Evolutionary conservation across 2,888 invertebrate species (phyloP), one percentile per base, ranked within the genome.

Genomic region (Strigamia maritima): DNA sequence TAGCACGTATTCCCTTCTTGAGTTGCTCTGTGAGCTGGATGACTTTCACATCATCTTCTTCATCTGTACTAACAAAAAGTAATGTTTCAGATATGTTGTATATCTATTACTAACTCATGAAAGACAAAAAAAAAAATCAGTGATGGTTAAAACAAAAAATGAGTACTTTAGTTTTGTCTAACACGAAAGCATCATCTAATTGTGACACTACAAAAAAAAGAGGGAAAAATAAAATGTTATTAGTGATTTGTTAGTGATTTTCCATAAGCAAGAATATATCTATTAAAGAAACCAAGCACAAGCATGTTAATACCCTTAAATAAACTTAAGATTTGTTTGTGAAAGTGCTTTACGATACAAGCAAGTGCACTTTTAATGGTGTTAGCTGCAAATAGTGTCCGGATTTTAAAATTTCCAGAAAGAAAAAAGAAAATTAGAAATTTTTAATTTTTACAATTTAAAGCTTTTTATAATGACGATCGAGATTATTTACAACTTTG

Each of bases 1-100:
- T 92, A 83, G 94, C 93, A 85, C 97, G 89, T 86, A 97, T 95
- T 83, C 94, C 95, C 82, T 92, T 92, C 88, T 95, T 95, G 87
- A 97, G 94, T 84, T 91, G 91, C 84, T 92, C 91, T 80, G 96
- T 96, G 84, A 96, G 89, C 84, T 94, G 92, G 84, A 92, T 89
- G 86, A 91, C 92, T 84, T 92, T 91, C 81, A 92, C 92, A 28
- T 83, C 82, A 87, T 92, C 92, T 83, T 93, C 93, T 83, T 93
- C 93, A 86, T 93, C 93, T 80, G 77, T 88, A 92, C 92, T 92
- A 89, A 83, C 85, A 84, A 75, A 80, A 80, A 81, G 78, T 28
- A 77, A 26, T 54, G 40, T 2, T 24, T 74, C 19, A 16, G 1
- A 26, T 74, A 16, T 28, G 4, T n/a, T 26, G 28, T 19, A 74